phyloP scores from a whole-genome alignment of 2,797 vertebrate genomes.

The Menidia menidia region DNA sequence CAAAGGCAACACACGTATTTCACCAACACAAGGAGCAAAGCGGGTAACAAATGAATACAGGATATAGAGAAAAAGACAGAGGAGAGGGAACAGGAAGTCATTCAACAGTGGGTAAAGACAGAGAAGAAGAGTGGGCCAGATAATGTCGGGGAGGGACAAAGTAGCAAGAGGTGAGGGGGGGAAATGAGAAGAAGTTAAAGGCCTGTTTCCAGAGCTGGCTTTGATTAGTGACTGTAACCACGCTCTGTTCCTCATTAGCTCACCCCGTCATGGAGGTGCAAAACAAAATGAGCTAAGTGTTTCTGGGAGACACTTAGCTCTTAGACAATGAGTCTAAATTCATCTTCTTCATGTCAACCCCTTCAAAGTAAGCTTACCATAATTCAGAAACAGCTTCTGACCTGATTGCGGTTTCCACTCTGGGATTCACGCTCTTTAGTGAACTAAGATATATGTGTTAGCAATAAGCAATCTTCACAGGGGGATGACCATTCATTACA shows the following conservation, averaged over 20 bases:
- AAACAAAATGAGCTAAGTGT: slow-evolving; percentile 25
- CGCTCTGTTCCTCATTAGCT: slow-evolving; percentile 82
- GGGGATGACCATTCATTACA: slow-evolving; percentile 7
- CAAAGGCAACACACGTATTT: slow-evolving; percentile 44
- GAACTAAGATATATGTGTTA: slow-evolving; percentile 39
- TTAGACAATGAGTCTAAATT: slow-evolving; percentile 38
- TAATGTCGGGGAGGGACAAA: slow-evolving; percentile 67
- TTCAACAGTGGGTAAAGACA: slow-evolving; percentile 51
- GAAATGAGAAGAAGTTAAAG: slow-evolving; percentile 68
- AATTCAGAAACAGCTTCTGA: slow-evolving; percentile 64
- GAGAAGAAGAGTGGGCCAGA: slow-evolving; percentile 43
- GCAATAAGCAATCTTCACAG: slow-evolving; percentile 51
- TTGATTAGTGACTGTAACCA: slow-evolving; percentile 80
- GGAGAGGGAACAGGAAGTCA: slow-evolving; percentile 39
- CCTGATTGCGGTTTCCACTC: slow-evolving; percentile 45
- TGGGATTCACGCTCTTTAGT: slow-evolving; percentile 43
- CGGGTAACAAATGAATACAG: slow-evolving; percentile 32
- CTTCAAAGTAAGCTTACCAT: slow-evolving; percentile 47
- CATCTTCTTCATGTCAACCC: slow-evolving; percentile 25
- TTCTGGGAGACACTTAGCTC: slow-evolving; percentile 21
- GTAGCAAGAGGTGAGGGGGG: slow-evolving; percentile 62
- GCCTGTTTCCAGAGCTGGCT: slow-evolving; percentile 82
- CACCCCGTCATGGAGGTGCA: slow-evolving; percentile 49
- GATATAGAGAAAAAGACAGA: slow-evolving; percentile 22
- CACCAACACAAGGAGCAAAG: slow-evolving; percentile 31